Percentiles rank a stretch among this genome's conserved stretches.
These are phyloP conservation scores for Bactericera cockerelli DNA, from an alignment of 1,140 invertebrate species.

Conservation along the genomic window DNA sequence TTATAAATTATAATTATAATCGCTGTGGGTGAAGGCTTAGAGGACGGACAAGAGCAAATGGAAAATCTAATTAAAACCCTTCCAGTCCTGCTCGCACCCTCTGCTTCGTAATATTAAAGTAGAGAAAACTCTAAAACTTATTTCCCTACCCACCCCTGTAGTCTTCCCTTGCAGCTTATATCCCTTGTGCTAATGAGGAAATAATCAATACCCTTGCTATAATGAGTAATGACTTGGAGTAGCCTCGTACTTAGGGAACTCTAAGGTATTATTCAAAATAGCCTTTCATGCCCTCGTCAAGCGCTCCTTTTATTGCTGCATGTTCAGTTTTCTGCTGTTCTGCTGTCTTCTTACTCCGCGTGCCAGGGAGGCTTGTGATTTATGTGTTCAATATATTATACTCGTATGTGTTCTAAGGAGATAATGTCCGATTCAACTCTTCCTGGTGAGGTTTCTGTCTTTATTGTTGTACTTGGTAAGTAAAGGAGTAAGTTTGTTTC, in stretches of 20 bases:
- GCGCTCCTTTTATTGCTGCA: background rate
- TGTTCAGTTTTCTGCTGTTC: too few relatives aligned
- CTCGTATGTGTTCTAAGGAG: too few relatives aligned
- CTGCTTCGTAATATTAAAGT: conserved; percentile 1
- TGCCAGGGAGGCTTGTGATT: too few relatives aligned
- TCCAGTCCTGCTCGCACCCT: background rate
- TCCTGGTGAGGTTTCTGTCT: too few relatives aligned
- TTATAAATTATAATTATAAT: conserved; percentile 9
- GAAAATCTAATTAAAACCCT: conserved; percentile 9
- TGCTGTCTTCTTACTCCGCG: too few relatives aligned
- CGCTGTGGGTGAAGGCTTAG: conserved; percentile 4
- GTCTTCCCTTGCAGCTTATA: background rate
- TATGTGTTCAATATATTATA: too few relatives aligned
- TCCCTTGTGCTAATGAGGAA: background rate
- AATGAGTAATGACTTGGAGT: conserved; percentile 7
- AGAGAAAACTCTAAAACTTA: conserved; percentile 8
- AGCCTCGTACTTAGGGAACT: background rate
- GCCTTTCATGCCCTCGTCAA: conserved; percentile 5
- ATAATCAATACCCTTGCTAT: conserved; percentile 7
- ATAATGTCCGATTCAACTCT: too few relatives aligned
- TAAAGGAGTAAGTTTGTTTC: too few relatives aligned
- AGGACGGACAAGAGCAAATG: conserved; percentile 1
- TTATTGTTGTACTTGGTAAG: too few relatives aligned
- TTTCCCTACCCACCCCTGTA: background rate
- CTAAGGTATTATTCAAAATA: conserved; percentile 7